Base-by-base conservation (phyloP, 2,888 invertebrate species). In the Xylota sylvarum region DNA sequence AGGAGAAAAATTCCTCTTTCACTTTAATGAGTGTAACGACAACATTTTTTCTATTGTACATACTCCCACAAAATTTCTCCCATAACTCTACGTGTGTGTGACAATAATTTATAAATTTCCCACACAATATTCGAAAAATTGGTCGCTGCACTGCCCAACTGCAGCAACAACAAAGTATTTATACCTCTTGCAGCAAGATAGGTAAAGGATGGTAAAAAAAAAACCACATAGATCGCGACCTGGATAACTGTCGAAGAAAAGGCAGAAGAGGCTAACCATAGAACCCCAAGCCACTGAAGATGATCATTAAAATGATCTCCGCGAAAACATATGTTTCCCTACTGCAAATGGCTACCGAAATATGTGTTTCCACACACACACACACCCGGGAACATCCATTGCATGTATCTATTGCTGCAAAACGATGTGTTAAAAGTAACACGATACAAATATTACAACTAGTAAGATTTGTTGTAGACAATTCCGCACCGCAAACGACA, bases 341-440 rank as follows among this genome's bases (percentile, higher is more conserved):
- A 12, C 69, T 50, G 73, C 77, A 78, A 86, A 82, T 86, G 73
- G 82, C 82, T 72, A 86, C 86, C 77, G 86, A 82, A 86, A 86
- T 86, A 73, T 82, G 72, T 60, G 40, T 65, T 23, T 62, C 37
- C 50, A 55, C 55, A 40, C 1, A 10, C 37, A 37, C 23, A 23
- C 19, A 19, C 37, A 43, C 40, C 12, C 6, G 27, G 5, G 30
- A 55, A n/a, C 23, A 40, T 32, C 14, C 50, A 50, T 67, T 62
- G 79, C 74, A 70, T 70, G 76, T 50, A 70, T 70, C 85, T 82
- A 86, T 77, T 82, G 81, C 77, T 55, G 73, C 81, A 86, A 86
- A 86, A 86, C 86, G 86, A 86, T 86, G 86, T 86, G 86, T 86
- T 86, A 86, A 86, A 78, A 82, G 82, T 86, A 86, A 86, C 86